Conservation (phyloP, 2,888 invertebrate genomes). For the Drosophila anomelani region DNA sequence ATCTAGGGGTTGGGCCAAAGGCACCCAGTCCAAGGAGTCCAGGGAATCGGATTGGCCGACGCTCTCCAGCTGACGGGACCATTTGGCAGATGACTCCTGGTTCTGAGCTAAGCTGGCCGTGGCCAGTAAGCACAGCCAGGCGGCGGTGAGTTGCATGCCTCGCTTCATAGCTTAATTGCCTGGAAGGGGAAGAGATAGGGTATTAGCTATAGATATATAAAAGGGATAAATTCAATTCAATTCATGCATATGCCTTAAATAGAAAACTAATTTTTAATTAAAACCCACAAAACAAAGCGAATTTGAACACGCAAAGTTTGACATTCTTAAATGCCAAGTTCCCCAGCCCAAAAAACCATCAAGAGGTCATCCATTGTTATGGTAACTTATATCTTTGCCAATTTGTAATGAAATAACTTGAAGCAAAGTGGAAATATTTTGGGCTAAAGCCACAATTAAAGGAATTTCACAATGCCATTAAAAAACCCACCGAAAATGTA, state of each 20-base stretch:
- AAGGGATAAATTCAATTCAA: neutral
- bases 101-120: conserved; percentile 51
- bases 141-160: conserved; percentile 67
- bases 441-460: conserved; percentile 10
- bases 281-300: neutral
- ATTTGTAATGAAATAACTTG: conserved; percentile 1
- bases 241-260: neutral
- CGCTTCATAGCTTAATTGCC: conserved; percentile 79
- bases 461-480: conserved; percentile 6
- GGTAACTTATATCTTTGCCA: neutral
- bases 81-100: conserved; percentile 75
- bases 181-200: conserved; percentile 39
- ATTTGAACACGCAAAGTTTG: conserved; percentile 8
- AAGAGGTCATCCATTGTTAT: conserved; percentile 12
- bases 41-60: conserved; percentile 64
- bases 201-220: neutral
- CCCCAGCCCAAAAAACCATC: neutral
- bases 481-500: neutral
- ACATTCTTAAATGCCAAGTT: conserved; percentile 21
- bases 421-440: neutral
- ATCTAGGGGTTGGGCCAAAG: conserved; percentile 84
- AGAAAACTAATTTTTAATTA: neutral
- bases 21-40: conserved; percentile 86
- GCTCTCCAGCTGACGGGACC: conserved; percentile 83
- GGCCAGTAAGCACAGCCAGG: conserved; percentile 67